These are phyloP conservation scores for Heliconius nattereri DNA, from an alignment of 1,140 invertebrate species.

Conservation along the genomic window DNA sequence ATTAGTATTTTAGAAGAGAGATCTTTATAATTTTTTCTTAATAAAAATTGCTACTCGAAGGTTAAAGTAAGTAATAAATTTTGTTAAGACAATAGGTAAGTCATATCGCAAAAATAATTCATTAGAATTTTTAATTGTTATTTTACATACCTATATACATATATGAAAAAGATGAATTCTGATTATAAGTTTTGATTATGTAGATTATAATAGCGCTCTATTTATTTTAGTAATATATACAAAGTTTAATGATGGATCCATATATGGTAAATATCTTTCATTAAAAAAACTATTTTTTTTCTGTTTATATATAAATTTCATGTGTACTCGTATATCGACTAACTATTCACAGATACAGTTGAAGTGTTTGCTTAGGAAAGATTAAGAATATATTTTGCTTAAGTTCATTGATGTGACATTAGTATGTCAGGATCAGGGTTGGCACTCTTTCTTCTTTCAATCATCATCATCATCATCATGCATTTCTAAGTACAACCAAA, in stretches of 20 bases:
- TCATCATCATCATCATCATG: background rate
- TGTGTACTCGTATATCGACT: no score
- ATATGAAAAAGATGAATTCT: background rate
- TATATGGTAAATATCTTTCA: no score
- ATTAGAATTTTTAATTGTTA: background rate
- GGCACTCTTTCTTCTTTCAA: background rate
- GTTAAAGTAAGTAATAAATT: no score
- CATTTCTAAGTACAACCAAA: no score
- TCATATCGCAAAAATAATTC: background rate
- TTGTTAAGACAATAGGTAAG: background rate
- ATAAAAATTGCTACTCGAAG: background rate
- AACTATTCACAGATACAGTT: no score
- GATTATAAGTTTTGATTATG: background rate
- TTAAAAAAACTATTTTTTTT: no score
- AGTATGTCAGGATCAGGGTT: constrained; percentile 1
- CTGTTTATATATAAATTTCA: background rate
- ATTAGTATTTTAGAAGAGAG: no score
- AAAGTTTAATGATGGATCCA: background rate
- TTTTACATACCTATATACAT: background rate
- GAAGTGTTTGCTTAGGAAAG: no score
- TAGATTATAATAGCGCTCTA: background rate
- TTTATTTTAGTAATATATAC: background rate
- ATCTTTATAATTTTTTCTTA: no score
- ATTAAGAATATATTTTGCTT: no score
- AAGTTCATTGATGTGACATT: constrained; percentile 45